Base-by-base conservation (phyloP, 2,797 vertebrate genomes). In the Mormyrus proboscirostris region DNA sequence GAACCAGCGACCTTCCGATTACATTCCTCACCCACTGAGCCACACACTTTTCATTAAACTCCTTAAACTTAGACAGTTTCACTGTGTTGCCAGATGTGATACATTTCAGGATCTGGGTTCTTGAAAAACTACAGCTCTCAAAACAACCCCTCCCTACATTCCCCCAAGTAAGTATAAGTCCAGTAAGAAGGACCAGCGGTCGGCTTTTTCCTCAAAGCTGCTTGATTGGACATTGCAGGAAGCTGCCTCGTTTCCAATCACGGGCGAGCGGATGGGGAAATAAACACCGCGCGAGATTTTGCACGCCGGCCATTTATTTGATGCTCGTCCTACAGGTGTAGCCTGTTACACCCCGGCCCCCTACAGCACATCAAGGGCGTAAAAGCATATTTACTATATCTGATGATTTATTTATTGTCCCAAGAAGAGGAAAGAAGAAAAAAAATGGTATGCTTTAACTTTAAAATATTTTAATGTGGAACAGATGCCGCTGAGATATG, bases 341-440 rank as follows among this genome's bases (percentile, higher is more conserved):
- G 49, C 4, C 84, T 57, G 84, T 86, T 16, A 86, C 84, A 38
- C 16, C 84, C 51, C 0, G 1, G 6, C 2, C 9, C 2, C 9
- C 22, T 0, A 25, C 16, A 25, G n/a, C 49, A 50, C 82, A 50
- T 51, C 84, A 53, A 5, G 51, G n/a, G 84, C 29, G 16, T 51
- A 12, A 33, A 4, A 33, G 49, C 49, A 86, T 55, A 86, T 86
- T 86, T 86, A 86, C 51, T 55, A 51, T 38, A 33, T 57, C 4
- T 86, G 84, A 29, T 38, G 29, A 86, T 57, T 86, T 86, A 25
- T 86, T 86, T 57, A 86, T 86, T 33, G 51, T 86, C 84, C 29
- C 29, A 55, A 55, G 84, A 38, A 57, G 25, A 51, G 82, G 22
- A 85, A 85, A 50, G 47, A 33, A 14, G 12, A 8, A 50, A 50